These are phyloP conservation scores for Diaperis boleti DNA, from an alignment of 2,888 invertebrate genomes.

Conservation along the genomic window DNA sequence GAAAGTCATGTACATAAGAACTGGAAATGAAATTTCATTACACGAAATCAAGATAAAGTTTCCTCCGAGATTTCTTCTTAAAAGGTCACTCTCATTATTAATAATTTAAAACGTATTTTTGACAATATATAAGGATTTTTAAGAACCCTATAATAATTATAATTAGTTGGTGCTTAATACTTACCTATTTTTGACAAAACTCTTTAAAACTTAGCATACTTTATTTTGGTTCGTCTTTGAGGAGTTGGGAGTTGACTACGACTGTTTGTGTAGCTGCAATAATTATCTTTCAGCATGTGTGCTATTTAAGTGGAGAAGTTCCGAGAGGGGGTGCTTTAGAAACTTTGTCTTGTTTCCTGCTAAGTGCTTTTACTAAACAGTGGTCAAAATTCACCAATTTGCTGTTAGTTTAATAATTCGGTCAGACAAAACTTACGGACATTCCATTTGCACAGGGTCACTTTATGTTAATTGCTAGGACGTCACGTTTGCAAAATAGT, in stretches of 20 bases:
- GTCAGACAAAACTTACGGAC: conserved; percentile 16
- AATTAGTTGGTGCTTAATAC: too few relatives aligned
- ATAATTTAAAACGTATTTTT: too few relatives aligned
- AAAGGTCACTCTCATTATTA: too few relatives aligned
- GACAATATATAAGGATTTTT: too few relatives aligned
- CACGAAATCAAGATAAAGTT: too few relatives aligned
- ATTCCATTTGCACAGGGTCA: conserved; percentile 15
- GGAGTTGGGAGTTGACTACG: conserved; percentile 9
- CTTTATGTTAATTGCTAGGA: conserved; percentile 14
- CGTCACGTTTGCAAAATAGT: conserved; percentile 28
- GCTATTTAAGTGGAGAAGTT: conserved; percentile 26
- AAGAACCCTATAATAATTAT: too few relatives aligned
- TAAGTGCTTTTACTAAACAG: conserved; percentile 34
- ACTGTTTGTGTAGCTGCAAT: conserved; percentile 17
- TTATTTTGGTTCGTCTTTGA: conserved; percentile 7
- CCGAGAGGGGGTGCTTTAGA: conserved; percentile 19
- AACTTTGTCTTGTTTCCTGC: conserved; percentile 26
- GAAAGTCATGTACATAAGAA: too few relatives aligned
- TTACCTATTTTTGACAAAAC: too few relatives aligned
- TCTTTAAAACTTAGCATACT: conserved; percentile 2
- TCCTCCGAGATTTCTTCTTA: too few relatives aligned
- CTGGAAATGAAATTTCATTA: too few relatives aligned
- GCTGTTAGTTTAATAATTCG: conserved; percentile 27
- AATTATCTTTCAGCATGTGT: conserved; percentile 30
- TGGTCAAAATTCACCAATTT: conserved; percentile 34